phyloP scores from a whole-genome alignment of 2,113 vertebrate species.

The Hydrolagus affinis region DNA sequence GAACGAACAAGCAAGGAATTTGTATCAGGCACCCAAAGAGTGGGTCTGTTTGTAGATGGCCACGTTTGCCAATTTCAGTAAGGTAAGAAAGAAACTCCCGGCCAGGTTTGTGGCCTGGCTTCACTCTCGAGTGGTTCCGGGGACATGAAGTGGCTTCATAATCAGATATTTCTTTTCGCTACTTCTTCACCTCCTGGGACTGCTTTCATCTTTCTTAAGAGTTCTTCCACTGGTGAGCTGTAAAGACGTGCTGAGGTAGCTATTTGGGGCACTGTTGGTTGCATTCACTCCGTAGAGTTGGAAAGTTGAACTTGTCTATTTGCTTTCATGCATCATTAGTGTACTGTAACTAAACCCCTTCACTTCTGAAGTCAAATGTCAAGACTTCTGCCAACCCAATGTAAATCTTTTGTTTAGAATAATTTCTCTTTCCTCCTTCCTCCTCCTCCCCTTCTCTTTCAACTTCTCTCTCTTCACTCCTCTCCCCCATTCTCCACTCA shows the following conservation, averaged over 20 bases:
- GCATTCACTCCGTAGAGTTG: not conserved
- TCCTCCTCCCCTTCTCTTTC: no score
- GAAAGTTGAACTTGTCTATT: not conserved
- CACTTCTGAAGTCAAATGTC: not conserved
- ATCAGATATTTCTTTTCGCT: conserved; percentile 6
- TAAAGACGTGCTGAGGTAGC: not conserved
- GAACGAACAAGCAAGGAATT: conserved; percentile 81
- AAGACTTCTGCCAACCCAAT: no score
- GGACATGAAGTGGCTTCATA: conserved; percentile 3
- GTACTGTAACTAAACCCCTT: not conserved
- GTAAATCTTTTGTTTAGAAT: no score
- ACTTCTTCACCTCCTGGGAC: conserved; percentile 18
- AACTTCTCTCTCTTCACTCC: no score
- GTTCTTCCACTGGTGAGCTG: conserved; percentile 9
- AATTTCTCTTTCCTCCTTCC: no score
- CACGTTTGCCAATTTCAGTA: conserved; percentile 50
- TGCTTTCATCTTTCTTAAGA: conserved; percentile 1
- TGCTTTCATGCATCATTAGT: not conserved
- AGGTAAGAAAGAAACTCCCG: conserved; percentile 56
- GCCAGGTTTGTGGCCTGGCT: conserved; percentile 9
- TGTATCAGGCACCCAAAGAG: conserved; percentile 93
- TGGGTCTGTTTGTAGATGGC: conserved; percentile 92
- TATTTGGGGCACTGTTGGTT: not conserved
- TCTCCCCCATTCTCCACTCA: no score
- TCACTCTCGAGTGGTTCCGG: not conserved